phyloP scores from a whole-genome alignment of 2,113 vertebrate species.

The Ciconia boyciana region DNA sequence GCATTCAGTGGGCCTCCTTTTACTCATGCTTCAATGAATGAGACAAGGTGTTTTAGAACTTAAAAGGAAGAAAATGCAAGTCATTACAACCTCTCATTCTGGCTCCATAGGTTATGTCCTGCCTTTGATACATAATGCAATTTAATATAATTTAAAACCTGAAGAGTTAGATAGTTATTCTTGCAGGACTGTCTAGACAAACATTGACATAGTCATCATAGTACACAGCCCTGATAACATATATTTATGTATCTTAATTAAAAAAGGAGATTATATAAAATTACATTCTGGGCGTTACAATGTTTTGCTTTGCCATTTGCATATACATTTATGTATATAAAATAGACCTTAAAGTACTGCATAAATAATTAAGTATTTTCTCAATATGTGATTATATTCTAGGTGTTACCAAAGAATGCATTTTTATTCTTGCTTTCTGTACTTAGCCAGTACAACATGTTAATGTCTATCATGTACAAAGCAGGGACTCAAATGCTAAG shows the following conservation, averaged over 20 bases:
- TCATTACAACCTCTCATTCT: background rate
- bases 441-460: background rate
- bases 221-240: background rate
- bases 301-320: background rate
- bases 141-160: slow-evolving; percentile 21
- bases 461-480: background rate
- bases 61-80: background rate
- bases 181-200: slow-evolving; percentile 49
- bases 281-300: background rate
- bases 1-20: background rate
- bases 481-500: background rate
- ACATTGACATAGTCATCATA: background rate
- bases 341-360: background rate
- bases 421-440: background rate
- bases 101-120: background rate
- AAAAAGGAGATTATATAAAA: background rate
- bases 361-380: background rate
- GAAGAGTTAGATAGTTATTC: background rate
- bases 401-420: background rate
- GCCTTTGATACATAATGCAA: slow-evolving; percentile 1
- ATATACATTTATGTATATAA: background rate
- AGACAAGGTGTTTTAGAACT: background rate
- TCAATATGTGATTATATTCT: background rate
- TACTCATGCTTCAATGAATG: background rate
- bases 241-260: background rate